Evolutionary conservation across 2,888 invertebrate species (phyloP).

Genomic region (Drosophila crucigera): DNA sequence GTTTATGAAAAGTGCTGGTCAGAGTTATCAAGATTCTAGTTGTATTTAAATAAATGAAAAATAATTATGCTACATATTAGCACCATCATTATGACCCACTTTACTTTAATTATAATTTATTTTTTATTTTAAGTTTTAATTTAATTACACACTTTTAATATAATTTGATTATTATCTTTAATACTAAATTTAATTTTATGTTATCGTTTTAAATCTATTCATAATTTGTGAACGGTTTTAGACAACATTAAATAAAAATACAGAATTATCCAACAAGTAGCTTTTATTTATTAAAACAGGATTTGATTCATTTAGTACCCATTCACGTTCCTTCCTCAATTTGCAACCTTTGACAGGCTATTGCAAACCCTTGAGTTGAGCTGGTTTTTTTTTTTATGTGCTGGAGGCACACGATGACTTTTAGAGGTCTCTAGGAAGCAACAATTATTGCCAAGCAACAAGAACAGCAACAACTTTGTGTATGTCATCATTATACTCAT

Average conservation of each 20-base stretch:
- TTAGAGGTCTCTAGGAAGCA: slow-evolving; percentile 15
- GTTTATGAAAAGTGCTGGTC: neutral
- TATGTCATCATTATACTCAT: slow-evolving; percentile 63
- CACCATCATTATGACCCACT: neutral
- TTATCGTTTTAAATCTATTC: neutral
- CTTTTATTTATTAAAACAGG: neutral
- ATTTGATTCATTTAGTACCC: neutral
- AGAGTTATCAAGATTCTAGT: too few species aligned
- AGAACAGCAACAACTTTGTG: slow-evolving; percentile 47
- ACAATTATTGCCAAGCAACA: slow-evolving; percentile 41
- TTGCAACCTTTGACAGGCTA: slow-evolving; percentile 17
- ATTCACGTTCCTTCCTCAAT: neutral
- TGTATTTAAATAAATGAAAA: neutral
- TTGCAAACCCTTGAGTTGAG: slow-evolving; percentile 15
- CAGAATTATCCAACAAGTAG: slow-evolving; percentile 1
- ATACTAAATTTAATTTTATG: neutral
- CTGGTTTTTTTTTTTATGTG: slow-evolving; percentile 39
- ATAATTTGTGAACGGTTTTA: neutral
- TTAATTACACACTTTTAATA: neutral
- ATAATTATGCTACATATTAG: neutral
- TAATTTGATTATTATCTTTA: neutral
- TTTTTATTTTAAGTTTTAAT: neutral
- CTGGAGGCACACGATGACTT: slow-evolving; percentile 34
- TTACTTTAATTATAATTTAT: neutral
- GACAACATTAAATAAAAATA: neutral